Evolutionary conservation across 2,113 vertebrate genomes (phyloP).

Genomic region (Ictalurus furcatus): DNA sequence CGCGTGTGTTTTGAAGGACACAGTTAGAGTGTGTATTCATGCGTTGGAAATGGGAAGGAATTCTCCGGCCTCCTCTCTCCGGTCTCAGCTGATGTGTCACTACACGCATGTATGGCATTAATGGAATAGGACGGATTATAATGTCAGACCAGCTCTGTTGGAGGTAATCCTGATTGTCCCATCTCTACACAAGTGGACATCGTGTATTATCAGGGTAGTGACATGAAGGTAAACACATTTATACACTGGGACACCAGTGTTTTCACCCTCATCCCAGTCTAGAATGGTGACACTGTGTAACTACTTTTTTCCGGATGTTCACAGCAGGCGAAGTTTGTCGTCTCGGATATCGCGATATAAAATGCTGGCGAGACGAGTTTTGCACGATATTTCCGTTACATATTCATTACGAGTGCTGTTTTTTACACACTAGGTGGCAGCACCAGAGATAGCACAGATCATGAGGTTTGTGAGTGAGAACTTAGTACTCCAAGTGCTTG

Average conservation of each 20-base stretch:
- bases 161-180: neutral
- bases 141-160: neutral
- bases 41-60: neutral
- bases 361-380: neutral
- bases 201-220: neutral
- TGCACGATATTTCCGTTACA: neutral
- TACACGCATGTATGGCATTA: neutral
- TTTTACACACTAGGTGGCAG: neutral
- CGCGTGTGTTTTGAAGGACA: constrained; percentile 1
- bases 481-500: neutral
- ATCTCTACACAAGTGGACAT: neutral
- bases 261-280: neutral
- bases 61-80: neutral
- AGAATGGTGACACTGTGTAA: neutral
- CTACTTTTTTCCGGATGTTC: neutral
- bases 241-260: neutral
- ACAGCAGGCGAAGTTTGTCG: neutral
- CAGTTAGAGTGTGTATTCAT: neutral
- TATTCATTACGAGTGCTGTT: neutral
- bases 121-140: neutral
- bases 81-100: neutral
- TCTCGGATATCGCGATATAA: neutral
- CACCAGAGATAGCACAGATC: neutral
- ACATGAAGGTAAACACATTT: neutral
- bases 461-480: neutral